phyloP scores from a whole-genome alignment of 2,888 invertebrate genomes.

The Herminia tarsipennalis region DNA sequence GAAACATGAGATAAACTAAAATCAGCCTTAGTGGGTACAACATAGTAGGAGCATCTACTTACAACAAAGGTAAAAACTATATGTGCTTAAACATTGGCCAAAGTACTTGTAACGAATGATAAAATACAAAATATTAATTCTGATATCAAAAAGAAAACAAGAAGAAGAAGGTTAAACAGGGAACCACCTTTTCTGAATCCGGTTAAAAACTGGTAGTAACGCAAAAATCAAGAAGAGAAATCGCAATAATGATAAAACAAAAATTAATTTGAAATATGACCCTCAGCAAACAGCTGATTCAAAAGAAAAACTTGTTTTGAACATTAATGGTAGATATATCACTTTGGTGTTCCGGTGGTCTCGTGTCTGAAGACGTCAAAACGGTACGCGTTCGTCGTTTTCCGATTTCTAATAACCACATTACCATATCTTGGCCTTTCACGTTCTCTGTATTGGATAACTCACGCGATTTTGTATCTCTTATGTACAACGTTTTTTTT shows the following conservation, averaged over 20 bases:
- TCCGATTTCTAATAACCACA: conserved; percentile 76
- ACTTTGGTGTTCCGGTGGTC: conserved; percentile 42
- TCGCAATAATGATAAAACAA: conserved; percentile 11
- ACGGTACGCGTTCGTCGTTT: conserved; percentile 56
- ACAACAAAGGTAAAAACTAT: too few species aligned
- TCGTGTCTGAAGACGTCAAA: conserved; percentile 47
- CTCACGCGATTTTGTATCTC: conserved; percentile 53
- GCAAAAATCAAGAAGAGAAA: conserved; percentile 38
- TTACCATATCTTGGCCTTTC: conserved; percentile 80
- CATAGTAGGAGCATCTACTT: too few species aligned
- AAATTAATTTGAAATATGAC: conserved; percentile 32
- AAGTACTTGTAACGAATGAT: too few species aligned
- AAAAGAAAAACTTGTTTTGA: conserved; percentile 36
- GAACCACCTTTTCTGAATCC: too few species aligned
- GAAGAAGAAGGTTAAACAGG: too few species aligned
- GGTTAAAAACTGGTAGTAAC: too few species aligned
- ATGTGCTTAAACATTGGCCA: too few species aligned
- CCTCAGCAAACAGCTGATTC: conserved; percentile 36
- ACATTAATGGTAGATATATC: conserved; percentile 46
- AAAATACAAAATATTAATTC: too few species aligned
- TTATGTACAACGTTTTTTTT: too few species aligned
- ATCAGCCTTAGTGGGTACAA: too few species aligned
- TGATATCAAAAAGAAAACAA: too few species aligned
- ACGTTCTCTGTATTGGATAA: conserved; percentile 69
- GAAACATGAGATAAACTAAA: too few species aligned